These are phyloP conservation scores for Eupithecia tripunctaria DNA, from an alignment of 2,888 invertebrate species.

Conservation along the genomic window DNA sequence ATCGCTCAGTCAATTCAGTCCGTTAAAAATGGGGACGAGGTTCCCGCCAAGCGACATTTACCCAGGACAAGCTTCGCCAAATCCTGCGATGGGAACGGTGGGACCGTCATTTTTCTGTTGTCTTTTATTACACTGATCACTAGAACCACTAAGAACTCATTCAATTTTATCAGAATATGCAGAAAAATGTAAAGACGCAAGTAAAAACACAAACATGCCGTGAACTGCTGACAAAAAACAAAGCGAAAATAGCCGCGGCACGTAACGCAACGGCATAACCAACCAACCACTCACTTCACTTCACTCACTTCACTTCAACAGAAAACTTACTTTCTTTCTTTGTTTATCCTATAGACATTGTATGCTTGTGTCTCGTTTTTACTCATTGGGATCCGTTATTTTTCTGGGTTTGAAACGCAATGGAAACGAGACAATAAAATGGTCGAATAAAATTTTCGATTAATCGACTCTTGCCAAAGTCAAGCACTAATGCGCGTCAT, in stretches of 20 bases:
- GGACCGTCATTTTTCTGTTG: constrained; percentile 62
- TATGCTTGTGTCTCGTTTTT: neutral
- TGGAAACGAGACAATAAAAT: neutral
- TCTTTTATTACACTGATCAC: constrained; percentile 10
- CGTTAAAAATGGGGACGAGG: constrained; percentile 46
- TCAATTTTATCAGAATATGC: neutral
- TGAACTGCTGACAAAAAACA: neutral
- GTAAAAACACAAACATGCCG: constrained; percentile 37
- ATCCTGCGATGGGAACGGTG: constrained; percentile 76
- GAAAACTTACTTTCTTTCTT: neutral
- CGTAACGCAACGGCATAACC: neutral
- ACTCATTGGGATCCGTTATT: neutral
- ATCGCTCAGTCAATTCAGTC: constrained; percentile 30
- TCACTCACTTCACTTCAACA: neutral
- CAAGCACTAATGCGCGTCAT: constrained; percentile 20
- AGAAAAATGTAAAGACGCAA: constrained; percentile 8
- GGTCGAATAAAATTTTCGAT: neutral
- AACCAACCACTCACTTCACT: neutral
- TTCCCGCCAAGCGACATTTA: constrained; percentile 79
- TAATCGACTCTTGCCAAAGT: constrained; percentile 3
- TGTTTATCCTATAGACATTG: neutral
- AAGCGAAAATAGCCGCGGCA: neutral
- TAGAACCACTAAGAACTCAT: constrained; percentile 25
- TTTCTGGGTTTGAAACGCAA: neutral
- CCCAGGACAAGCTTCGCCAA: constrained; percentile 79